These are phyloP conservation scores for Monomorium pharaonis DNA, from an alignment of 1,140 invertebrate species.

Conservation along the genomic window DNA sequence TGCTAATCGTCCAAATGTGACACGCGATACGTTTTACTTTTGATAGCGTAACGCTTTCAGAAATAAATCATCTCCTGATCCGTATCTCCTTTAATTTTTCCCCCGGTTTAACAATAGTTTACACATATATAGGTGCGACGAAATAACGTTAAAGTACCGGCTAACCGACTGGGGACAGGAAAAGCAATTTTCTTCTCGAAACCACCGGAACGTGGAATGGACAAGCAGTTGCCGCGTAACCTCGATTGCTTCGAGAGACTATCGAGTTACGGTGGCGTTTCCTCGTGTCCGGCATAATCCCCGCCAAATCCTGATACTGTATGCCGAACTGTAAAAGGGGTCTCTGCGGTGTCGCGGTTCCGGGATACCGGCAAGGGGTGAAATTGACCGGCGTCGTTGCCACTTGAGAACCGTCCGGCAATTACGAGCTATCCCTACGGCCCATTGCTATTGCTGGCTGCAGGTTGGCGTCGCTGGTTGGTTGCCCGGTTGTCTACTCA, in stretches of 20 bases:
- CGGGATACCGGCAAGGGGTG: constrained; percentile 58
- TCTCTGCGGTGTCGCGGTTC: constrained; percentile 70
- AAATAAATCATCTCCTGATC: background rate
- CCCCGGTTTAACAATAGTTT: background rate
- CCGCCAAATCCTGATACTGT: constrained; percentile 67
- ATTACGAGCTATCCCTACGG: constrained; percentile 76
- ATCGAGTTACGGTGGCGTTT: constrained; percentile 61
- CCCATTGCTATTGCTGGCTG: constrained; percentile 74
- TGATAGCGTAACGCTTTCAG: background rate
- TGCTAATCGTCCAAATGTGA: background rate
- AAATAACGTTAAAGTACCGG: background rate
- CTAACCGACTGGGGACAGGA: background rate
- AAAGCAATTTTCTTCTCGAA: constrained; percentile 15
- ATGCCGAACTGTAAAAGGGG: constrained; percentile 69
- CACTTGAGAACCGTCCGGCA: constrained; percentile 75
- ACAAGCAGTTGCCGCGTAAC: constrained; percentile 35
- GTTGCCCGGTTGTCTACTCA: constrained; percentile 62
- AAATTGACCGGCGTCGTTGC: constrained; percentile 77
- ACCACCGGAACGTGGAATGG: constrained; percentile 30
- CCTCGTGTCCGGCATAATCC: constrained; percentile 67
- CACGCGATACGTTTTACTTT: background rate
- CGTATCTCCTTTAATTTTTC: background rate
- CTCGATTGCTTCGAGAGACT: constrained; percentile 61
- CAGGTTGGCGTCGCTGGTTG: constrained; percentile 66
- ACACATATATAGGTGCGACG: background rate